Conservation (phyloP, 1,140 invertebrate species). For the Camponotus pennsylvanicus region DNA sequence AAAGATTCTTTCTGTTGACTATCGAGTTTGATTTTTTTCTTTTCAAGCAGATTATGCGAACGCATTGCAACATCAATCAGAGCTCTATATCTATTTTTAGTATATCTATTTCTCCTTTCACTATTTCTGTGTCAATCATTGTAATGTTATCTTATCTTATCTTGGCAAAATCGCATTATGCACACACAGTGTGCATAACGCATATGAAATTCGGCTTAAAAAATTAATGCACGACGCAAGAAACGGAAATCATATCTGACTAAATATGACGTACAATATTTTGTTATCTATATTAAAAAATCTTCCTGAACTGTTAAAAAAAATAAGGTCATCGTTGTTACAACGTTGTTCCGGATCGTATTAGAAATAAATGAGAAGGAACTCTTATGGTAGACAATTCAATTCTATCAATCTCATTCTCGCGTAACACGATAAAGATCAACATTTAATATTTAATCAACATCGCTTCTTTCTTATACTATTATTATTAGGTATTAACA, state of each 20-base stretch:
- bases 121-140: neutral
- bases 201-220: neutral
- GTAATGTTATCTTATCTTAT: neutral
- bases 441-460: slow-evolving; percentile 75
- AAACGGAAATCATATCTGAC: neutral
- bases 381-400: neutral
- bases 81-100: slow-evolving; percentile 15
- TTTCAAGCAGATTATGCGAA: slow-evolving; percentile 30
- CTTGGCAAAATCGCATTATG: slow-evolving; percentile 8
- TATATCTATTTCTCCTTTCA: neutral
- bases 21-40: slow-evolving; percentile 28
- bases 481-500: slow-evolving; percentile 64
- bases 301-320: neutral
- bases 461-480: slow-evolving; percentile 59
- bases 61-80: slow-evolving; percentile 39
- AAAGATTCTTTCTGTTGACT: neutral
- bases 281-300: neutral
- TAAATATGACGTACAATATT: neutral
- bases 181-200: too few relatives aligned
- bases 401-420: slow-evolving; percentile 36
- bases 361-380: slow-evolving; percentile 24
- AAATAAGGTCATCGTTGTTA: slow-evolving; percentile 12
- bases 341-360: slow-evolving; percentile 1
- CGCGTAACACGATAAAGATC: slow-evolving; percentile 64
- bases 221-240: neutral